Evolutionary conservation across 2,113 vertebrate genomes (phyloP).

Genomic region (Passerina amoena): DNA sequence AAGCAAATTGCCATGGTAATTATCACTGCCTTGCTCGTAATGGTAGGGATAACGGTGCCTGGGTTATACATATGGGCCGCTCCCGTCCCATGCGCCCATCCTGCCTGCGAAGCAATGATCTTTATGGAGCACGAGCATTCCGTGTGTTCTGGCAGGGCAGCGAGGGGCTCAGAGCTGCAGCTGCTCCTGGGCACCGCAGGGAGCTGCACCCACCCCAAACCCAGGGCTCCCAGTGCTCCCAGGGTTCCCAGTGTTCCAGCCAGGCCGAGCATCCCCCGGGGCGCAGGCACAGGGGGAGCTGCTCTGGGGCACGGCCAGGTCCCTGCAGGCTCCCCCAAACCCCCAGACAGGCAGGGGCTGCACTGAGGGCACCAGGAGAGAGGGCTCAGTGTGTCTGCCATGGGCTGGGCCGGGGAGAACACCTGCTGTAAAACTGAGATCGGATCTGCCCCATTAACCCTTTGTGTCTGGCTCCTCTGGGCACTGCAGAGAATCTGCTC

Average conservation of each 20-base stretch:
- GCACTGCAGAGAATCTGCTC: background rate
- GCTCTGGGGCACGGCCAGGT: background rate
- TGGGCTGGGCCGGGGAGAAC: background rate
- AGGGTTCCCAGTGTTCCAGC: fast-evolving
- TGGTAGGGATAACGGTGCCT: conserved; percentile 33
- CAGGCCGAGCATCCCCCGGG: fast-evolving
- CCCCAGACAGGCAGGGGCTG: background rate
- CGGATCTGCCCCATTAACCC: background rate
- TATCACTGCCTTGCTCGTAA: conserved; percentile 39
- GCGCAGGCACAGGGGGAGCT: background rate
- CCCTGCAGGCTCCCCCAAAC: background rate
- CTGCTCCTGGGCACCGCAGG: background rate
- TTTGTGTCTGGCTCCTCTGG: background rate
- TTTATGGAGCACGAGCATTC: conserved; percentile 34
- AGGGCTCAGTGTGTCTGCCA: fast-evolving
- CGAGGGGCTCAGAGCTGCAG: background rate
- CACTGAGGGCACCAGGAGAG: fast-evolving
- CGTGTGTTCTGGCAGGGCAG: conserved; percentile 17
- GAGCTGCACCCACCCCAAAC: fast-evolving
- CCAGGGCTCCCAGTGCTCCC: too few relatives aligned
- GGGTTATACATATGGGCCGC: conserved; percentile 42
- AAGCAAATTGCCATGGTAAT: conserved; percentile 69
- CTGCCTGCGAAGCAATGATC: conserved; percentile 40
- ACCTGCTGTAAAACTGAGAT: background rate
- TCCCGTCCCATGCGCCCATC: background rate